Base-by-base conservation (phyloP, 2,797 vertebrate genomes). In the Mus spretus region DNA sequence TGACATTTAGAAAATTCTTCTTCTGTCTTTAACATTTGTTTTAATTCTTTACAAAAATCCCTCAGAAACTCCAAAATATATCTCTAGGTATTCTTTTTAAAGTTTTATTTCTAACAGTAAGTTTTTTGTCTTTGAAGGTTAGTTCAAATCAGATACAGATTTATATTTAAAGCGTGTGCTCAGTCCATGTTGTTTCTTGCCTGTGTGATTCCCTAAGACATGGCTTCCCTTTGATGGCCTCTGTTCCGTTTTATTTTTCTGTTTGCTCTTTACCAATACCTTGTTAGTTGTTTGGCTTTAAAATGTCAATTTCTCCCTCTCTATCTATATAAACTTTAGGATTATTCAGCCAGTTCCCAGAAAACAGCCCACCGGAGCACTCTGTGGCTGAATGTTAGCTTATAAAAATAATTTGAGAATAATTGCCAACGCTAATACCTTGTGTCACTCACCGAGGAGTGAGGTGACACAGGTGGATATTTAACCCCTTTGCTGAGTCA, bases 31-130 rank as follows among this genome's bases (percentile, higher is more conserved):
- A 79, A 88, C 37, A 75, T 82, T 65, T 78, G 12, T 93, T 82
- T 93, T 40, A 15, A 26, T 44, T 82, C 24, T 82, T 4, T 83
- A 31, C 67, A 82, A 82, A 89, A 94, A 34, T 67, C 2, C 4
- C 31, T 87, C 13, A 9, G 6, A 53, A 44, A 0, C 67, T 26
- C 31, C 37, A 37, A 88, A 79, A 90, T 89, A 53, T 37, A 57
- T 82, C 47, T 47, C 44, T 53, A 88, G 57, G n/a, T 93, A 14
- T 78, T 95, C 2, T 82, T 81, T 55, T 57, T 82, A 67, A 78
- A 6, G 14, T 78, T 88, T 89, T 80, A 88, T 91, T 79, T 92
- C 93, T 96, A 84, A 86, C 12, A 82, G 65, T 82, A 89, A 78
- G 37, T 88, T 88, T 24, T 85, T 65, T 67, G 84, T 82, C 72